Evolutionary conservation across 2,113 vertebrate species (phyloP).

Genomic region (Alouatta palliata): DNA sequence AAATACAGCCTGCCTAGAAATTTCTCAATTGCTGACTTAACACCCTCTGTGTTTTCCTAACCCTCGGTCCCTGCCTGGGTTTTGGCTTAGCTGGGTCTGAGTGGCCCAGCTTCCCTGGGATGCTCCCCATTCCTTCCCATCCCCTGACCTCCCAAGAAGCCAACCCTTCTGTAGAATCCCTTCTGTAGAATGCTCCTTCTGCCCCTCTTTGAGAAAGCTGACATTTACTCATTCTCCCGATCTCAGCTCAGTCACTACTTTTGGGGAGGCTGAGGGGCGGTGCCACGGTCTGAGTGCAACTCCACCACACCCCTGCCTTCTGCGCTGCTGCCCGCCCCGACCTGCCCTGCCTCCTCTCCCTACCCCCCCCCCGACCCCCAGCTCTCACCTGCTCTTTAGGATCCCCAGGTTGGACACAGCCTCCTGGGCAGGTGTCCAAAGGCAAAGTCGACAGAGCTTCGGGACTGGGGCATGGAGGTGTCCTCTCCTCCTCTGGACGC

Average conservation of each 20-base stretch:
- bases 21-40: background rate
- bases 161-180: background rate
- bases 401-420: background rate
- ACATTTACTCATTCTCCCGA: background rate
- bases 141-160: background rate
- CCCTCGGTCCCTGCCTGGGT: background rate
- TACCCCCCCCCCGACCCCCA: accelerated
- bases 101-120: background rate
- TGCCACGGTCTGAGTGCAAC: background rate
- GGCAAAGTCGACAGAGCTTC: background rate
- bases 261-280: background rate
- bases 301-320: background rate
- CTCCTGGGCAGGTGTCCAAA: background rate
- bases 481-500: background rate
- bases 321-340: background rate
- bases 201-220: background rate
- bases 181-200: background rate
- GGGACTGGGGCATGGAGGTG: background rate
- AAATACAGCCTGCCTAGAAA: accelerated
- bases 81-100: background rate
- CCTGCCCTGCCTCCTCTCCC: accelerated
- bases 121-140: background rate
- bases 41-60: background rate
- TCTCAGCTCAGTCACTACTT: background rate
- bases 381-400: background rate